Conservation (phyloP, 2,797 vertebrate genomes). For the Rhabdomys pumilio region DNA sequence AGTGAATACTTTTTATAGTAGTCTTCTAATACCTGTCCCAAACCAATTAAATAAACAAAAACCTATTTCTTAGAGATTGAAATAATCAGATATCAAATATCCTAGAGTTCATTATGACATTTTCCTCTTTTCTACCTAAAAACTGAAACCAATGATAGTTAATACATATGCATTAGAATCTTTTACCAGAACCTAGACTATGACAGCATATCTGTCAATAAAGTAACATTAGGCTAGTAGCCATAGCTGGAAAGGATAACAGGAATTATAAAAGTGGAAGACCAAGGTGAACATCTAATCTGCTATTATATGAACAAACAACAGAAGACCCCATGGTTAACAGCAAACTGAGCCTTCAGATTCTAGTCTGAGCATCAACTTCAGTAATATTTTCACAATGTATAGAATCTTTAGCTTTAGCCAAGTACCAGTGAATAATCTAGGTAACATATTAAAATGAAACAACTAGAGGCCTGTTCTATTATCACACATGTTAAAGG, state of each 20-base stretch:
- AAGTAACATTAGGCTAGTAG: not conserved
- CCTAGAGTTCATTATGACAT: not conserved
- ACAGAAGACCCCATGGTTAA: not conserved
- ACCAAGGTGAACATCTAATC: not conserved
- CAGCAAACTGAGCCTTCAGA: not conserved
- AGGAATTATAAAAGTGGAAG: not conserved
- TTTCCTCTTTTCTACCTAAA: not conserved
- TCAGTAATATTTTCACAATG: slow-evolving; percentile 37
- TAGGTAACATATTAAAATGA: not conserved
- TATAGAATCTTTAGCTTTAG: slow-evolving; percentile 37
- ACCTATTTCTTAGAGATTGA: not conserved
- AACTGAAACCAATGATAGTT: not conserved
- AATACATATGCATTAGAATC: not conserved
- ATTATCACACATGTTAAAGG: slow-evolving; percentile 13
- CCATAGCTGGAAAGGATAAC: not conserved
- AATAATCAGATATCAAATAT: slow-evolving; percentile 14
- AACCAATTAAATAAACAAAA: not conserved
- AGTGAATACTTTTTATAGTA: not conserved
- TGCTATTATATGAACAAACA: slow-evolving; percentile 20
- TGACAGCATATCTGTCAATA: not conserved
- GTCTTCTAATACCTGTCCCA: not conserved
- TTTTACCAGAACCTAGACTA: slow-evolving; percentile 35
- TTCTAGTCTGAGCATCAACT: not conserved
- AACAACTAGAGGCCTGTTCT: not conserved
- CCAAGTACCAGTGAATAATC: not conserved